A percentile compares a stretch with the other conserved stretches of the same genome.
These are phyloP conservation scores for Spinus olivaceus DNA, from an alignment of 2,797 vertebrate species.

Conservation along the genomic window DNA sequence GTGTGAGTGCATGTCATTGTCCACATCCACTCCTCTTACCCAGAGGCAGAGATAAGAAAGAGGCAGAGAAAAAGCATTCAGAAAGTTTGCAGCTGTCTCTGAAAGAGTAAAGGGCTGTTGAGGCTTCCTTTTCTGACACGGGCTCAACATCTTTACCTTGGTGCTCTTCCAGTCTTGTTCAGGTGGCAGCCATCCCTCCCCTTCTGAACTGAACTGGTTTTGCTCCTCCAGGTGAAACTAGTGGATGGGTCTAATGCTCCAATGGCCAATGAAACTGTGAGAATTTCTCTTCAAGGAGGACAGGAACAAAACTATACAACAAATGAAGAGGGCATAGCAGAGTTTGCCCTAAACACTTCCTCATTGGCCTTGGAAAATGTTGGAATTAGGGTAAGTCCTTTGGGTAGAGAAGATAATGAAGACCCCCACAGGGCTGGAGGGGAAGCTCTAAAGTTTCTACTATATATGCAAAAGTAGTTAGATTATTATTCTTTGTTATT, in stretches of 20 bases:
- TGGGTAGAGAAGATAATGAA: background rate
- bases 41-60: background rate
- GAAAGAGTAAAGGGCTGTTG: background rate
- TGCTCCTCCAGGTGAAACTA: constrained; percentile 40
- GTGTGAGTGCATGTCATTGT: background rate
- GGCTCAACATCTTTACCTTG: background rate
- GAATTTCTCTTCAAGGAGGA: constrained; percentile 10
- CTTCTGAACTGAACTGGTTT: background rate
- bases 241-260: constrained; percentile 36
- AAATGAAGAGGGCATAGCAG: constrained; percentile 38
- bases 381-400: constrained; percentile 62
- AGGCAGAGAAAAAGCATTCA: background rate
- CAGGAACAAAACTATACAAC: constrained; percentile 21
- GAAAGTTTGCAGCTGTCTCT: background rate
- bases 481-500: background rate
- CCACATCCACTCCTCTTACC: background rate
- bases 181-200: background rate
- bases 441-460: background rate
- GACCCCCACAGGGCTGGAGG: background rate
- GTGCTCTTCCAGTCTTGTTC: background rate
- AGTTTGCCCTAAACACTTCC: constrained; percentile 65
- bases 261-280: constrained; percentile 13
- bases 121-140: background rate
- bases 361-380: background rate
- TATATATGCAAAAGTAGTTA: background rate